Evolutionary conservation across 2,797 vertebrate genomes (phyloP).

Genomic region (Malurus splendens): DNA sequence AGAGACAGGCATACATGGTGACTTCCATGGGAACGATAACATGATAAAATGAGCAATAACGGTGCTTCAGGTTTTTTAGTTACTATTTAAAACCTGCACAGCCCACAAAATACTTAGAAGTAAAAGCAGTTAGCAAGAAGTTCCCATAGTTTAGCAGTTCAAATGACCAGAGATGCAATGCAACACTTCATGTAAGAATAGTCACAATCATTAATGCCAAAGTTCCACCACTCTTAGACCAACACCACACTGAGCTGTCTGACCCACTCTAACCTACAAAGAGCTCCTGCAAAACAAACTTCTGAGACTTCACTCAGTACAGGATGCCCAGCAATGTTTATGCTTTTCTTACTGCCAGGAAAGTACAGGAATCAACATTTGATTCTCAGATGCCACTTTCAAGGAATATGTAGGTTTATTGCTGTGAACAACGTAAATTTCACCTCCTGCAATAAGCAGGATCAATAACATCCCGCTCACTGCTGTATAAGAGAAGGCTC

Average conservation of each 20-base stretch:
- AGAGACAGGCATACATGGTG: neutral
- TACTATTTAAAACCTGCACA: neutral
- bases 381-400: neutral
- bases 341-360: neutral
- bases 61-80: neutral
- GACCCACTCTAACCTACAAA: neutral
- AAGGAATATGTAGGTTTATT: neutral
- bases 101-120: neutral
- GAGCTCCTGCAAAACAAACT: neutral
- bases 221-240: neutral
- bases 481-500: neutral
- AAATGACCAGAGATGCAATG: neutral
- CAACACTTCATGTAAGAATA: neutral
- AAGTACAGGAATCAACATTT: neutral
- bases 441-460: neutral
- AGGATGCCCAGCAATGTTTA: neutral
- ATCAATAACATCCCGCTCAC: neutral
- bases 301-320: neutral
- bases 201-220: neutral
- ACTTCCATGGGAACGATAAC: neutral
- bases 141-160: neutral
- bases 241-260: neutral
- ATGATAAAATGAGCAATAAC: neutral
- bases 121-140: neutral
- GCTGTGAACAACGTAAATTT: neutral